A percentile compares a stretch with the other conserved stretches of the same genome.
phyloP scores from a whole-genome alignment of 2,797 vertebrate genomes.

The Gallinago stenura region DNA sequence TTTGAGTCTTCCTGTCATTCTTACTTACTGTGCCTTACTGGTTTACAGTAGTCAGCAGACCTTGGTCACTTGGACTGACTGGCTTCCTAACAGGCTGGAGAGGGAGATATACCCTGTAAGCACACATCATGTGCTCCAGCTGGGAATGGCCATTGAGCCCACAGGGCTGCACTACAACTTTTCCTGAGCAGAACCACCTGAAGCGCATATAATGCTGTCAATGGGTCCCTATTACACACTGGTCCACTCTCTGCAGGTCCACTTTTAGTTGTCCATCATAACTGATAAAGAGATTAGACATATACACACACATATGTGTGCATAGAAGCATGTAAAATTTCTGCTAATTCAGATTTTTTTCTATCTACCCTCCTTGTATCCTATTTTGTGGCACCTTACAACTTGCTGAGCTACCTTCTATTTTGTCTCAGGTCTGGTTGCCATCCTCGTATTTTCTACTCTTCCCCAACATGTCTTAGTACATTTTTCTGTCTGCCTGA shows the following conservation, averaged over 20 bases:
- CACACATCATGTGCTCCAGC: rapidly evolving
- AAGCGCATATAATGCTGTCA: neutral
- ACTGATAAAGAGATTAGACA: neutral
- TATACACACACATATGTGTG: neutral
- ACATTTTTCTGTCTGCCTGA: neutral
- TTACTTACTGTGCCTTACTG: neutral
- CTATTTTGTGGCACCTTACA: neutral
- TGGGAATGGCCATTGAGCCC: neutral
- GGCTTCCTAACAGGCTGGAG: neutral
- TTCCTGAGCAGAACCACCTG: neutral
- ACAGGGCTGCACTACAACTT: neutral
- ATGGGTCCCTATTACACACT: neutral
- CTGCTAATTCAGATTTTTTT: neutral
- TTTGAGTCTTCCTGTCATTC: neutral
- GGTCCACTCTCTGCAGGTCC: neutral
- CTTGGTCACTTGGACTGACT: neutral
- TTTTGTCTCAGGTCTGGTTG: neutral
- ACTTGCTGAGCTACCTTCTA: neutral
- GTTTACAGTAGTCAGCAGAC: neutral
- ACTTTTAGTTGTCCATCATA: neutral
- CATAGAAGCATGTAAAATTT: neutral
- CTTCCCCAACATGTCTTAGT: neutral
- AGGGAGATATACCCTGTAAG: neutral
- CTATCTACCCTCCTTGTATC: neutral
- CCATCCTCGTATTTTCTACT: neutral